phyloP scores from a whole-genome alignment of 2,113 vertebrate genomes.

The Nerophis lumbriciformis region DNA sequence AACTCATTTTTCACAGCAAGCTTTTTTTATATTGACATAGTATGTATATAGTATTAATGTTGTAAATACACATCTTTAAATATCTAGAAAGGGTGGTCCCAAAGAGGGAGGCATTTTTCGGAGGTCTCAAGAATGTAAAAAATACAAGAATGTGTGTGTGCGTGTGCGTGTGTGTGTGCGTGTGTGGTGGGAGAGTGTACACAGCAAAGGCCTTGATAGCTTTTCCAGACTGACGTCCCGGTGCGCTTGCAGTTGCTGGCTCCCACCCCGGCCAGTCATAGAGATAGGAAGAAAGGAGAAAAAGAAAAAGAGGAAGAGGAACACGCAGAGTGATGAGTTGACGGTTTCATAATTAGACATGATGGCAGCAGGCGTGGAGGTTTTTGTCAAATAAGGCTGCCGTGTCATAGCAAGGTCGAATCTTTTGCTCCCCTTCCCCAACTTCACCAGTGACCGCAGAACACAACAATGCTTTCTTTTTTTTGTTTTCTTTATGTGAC shows the following conservation, averaged over 20 bases:
- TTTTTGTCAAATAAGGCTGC: conserved; percentile 7
- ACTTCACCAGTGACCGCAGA: conserved; percentile 21
- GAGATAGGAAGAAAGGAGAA: conserved; percentile 16
- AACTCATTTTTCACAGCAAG: too few relatives aligned
- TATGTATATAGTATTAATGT: too few relatives aligned
- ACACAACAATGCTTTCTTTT: conserved; percentile 7
- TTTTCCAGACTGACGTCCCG: conserved; percentile 60
- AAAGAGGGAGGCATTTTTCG: too few relatives aligned
- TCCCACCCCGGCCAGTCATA: conserved; percentile 46
- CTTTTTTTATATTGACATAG: too few relatives aligned
- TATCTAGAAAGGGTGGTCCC: too few relatives aligned
- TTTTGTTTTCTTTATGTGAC: conserved; percentile 31
- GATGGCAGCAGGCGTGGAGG: conserved; percentile 7
- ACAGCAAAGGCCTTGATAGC: conserved; percentile 48
- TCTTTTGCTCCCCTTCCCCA: neutral
- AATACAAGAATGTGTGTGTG: too few relatives aligned
- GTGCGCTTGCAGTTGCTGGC: conserved; percentile 66
- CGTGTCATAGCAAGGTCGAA: conserved; percentile 9
- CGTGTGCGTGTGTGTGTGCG: too few relatives aligned
- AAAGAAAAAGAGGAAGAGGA: conserved; percentile 24
- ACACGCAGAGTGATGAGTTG: conserved; percentile 1
- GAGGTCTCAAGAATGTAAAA: too few relatives aligned
- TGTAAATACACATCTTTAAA: too few relatives aligned
- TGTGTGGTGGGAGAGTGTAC: conserved; percentile 9
- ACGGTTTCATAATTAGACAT: conserved; percentile 1